Evolutionary conservation across 2,113 vertebrate species (phyloP).

Genomic region (Oriolus oriolus): DNA sequence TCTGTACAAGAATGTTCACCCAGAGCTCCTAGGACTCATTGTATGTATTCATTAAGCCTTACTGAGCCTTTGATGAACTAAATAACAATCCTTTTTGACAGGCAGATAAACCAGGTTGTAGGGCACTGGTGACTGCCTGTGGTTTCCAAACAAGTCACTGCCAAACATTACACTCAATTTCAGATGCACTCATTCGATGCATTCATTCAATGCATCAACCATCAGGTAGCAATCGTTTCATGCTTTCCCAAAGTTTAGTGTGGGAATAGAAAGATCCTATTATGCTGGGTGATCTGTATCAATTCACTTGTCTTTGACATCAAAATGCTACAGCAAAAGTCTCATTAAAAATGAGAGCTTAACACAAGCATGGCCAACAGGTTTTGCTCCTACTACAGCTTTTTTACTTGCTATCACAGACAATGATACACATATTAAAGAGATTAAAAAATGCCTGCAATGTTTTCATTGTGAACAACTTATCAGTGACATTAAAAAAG

Average conservation of each 20-base stretch:
- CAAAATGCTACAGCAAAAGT: neutral
- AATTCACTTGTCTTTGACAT: neutral
- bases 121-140: neutral
- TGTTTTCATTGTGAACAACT: neutral
- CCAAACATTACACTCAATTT: neutral
- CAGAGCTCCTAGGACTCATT: neutral
- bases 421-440: neutral
- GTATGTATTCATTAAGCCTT: neutral
- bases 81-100: neutral
- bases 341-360: neutral
- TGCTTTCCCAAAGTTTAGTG: neutral
- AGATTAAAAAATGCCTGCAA: neutral
- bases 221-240: neutral
- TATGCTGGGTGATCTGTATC: neutral
- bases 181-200: neutral
- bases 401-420: neutral
- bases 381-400: neutral
- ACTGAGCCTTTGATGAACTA: neutral
- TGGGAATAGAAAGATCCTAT: neutral
- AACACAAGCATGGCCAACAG: neutral
- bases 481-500: neutral
- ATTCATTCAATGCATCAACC: neutral
- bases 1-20: neutral
- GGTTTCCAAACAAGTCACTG: neutral
- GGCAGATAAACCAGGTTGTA: neutral